A percentile compares a stretch with the other conserved stretches of the same genome.
Evolutionary conservation across 1,140 invertebrate species (phyloP).

Genomic region (Scaptomyza graminum): DNA sequence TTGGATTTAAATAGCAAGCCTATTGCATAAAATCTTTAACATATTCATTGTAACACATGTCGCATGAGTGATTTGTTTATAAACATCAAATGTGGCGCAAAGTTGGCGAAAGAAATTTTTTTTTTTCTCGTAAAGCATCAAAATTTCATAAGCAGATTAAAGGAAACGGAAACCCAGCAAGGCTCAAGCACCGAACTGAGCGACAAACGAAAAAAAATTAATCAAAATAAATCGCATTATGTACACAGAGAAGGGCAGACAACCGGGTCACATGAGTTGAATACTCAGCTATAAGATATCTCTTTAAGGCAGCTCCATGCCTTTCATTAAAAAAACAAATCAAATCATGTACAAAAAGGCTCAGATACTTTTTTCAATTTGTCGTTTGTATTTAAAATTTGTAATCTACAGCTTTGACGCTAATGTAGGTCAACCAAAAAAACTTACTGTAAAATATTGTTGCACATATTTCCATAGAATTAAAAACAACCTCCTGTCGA

Average conservation of each 20-base stretch:
- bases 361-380: too few species aligned
- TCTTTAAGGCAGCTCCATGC: neutral
- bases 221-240: slow-evolving; percentile 77
- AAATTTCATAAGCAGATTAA: slow-evolving; percentile 57
- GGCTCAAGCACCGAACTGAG: neutral
- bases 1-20: slow-evolving; percentile 8
- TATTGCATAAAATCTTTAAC: neutral
- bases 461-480: neutral
- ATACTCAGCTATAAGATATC: slow-evolving; percentile 7
- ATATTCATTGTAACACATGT: slow-evolving; percentile 36
- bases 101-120: slow-evolving; percentile 27
- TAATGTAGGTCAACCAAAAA: neutral
- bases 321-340: too few species aligned
- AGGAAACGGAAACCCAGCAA: neutral
- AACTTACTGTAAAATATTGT: neutral
- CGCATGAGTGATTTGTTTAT: slow-evolving; percentile 48
- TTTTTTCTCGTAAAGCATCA: slow-evolving; percentile 32
- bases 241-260: slow-evolving; percentile 44
- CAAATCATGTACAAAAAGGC: too few species aligned
- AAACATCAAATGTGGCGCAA: slow-evolving; percentile 39
- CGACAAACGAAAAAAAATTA: slow-evolving; percentile 50
- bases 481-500: slow-evolving; percentile 5
- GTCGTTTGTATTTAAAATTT: too few species aligned
- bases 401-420: too few species aligned
- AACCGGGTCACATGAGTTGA: neutral